A percentile compares a stretch with the other conserved stretches of the same genome.
These are phyloP conservation scores for Chelonus formosanus DNA, from an alignment of 2,888 invertebrate species.

Conservation along the genomic window DNA sequence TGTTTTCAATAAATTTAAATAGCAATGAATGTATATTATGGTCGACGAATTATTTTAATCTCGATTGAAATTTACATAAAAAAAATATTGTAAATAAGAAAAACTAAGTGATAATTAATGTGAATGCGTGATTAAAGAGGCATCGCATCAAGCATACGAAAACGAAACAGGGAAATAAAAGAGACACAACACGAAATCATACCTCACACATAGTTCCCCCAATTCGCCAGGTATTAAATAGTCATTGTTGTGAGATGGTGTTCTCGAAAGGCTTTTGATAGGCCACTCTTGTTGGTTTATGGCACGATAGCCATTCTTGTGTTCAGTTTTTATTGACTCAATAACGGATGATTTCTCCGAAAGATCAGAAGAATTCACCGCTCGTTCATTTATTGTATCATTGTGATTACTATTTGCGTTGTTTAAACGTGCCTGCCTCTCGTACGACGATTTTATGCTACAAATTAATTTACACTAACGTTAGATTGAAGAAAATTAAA, in stretches of 20 bases:
- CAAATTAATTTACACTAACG: constrained; percentile 54
- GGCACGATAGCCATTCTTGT: constrained; percentile 31
- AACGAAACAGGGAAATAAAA: constrained; percentile 27
- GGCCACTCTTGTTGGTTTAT: constrained; percentile 30
- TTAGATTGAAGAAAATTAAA: constrained; percentile 45
- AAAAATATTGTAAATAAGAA: constrained; percentile 20
- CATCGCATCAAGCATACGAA: constrained; percentile 24
- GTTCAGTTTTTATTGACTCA: constrained; percentile 53
- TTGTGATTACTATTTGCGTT: constrained; percentile 60
- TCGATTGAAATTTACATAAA: constrained; percentile 21
- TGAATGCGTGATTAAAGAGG: constrained; percentile 25
- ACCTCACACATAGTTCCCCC: constrained; percentile 66
- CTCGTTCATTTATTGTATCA: constrained; percentile 50
- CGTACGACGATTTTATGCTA: constrained; percentile 61
- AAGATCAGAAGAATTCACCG: constrained; percentile 47
- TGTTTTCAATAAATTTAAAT: constrained; percentile 28
- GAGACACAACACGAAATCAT: constrained; percentile 55
- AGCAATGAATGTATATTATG: too few relatives aligned
- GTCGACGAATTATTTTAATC: not conserved
- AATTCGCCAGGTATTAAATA: constrained; percentile 64
- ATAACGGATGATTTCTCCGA: constrained; percentile 52
- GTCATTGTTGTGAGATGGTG: constrained; percentile 61
- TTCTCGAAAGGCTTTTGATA: constrained; percentile 36
- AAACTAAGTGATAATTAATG: constrained; percentile 23
- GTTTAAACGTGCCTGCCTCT: constrained; percentile 58